Conservation (phyloP, 2,797 vertebrate species). For the Sebastes cheni region DNA sequence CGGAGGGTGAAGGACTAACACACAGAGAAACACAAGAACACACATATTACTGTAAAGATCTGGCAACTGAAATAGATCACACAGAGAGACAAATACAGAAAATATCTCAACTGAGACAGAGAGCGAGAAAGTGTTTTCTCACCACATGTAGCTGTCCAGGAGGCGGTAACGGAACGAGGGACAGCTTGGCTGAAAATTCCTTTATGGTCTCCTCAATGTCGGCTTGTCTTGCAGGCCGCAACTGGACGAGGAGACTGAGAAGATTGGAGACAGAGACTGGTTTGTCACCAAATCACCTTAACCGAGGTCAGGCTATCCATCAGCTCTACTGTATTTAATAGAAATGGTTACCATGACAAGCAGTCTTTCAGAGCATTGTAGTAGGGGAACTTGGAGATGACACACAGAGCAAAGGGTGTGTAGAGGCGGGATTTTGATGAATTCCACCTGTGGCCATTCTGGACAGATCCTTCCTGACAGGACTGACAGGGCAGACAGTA, state of each 20-base stretch:
- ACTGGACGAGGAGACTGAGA: slow-evolving; percentile 80
- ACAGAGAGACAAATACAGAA: neutral
- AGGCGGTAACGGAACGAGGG: slow-evolving; percentile 91
- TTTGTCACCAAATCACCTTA: neutral
- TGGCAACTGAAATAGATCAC: neutral
- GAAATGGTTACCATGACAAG: slow-evolving; percentile 68
- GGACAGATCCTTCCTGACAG: slow-evolving; percentile 78
- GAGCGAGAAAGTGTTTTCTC: slow-evolving; percentile 38
- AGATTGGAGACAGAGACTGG: neutral
- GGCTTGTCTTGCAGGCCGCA: slow-evolving; percentile 83
- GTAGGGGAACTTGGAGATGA: slow-evolving; percentile 94
- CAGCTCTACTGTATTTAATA: neutral
- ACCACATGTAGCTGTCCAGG: slow-evolving; percentile 96
- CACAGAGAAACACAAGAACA: slow-evolving; percentile 16
- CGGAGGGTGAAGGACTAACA: slow-evolving; percentile 86
- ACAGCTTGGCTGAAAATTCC: slow-evolving; percentile 94
- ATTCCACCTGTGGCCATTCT: slow-evolving; percentile 83
- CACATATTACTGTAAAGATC: neutral
- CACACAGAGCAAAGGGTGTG: slow-evolving; percentile 85
- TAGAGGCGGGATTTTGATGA: slow-evolving; percentile 75
- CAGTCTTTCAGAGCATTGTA: slow-evolving; percentile 88
- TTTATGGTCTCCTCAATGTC: slow-evolving; percentile 90
- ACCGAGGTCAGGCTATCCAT: neutral
- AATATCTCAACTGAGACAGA: neutral
- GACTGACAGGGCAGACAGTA: slow-evolving; percentile 38